Percentiles rank a stretch among this genome's conserved stretches.
These are phyloP conservation scores for Eumeta japonica DNA, from an alignment of 1,140 invertebrate species.

Conservation along the genomic window DNA sequence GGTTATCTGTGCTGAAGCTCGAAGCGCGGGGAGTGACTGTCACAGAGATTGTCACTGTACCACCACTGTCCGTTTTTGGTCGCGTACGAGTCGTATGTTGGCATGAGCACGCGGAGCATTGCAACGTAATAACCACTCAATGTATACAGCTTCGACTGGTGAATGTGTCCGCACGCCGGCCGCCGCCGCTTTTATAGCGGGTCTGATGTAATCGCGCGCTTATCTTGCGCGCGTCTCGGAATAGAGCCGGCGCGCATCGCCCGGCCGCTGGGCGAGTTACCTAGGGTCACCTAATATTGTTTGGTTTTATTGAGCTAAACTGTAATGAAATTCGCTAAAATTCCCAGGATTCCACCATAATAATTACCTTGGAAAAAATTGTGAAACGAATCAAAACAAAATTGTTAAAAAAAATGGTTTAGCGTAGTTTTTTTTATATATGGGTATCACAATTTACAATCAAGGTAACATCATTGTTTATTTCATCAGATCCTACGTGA, in stretches of 20 bases:
- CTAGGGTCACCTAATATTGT: too few relatives aligned
- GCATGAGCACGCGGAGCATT: constrained; percentile 52
- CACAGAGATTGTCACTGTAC: constrained; percentile 51
- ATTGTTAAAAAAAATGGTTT: too few relatives aligned
- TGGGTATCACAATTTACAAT: too few relatives aligned
- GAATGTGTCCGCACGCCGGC: constrained; percentile 28
- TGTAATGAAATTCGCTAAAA: too few relatives aligned
- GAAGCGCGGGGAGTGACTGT: constrained; percentile 46
- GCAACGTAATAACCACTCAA: constrained; percentile 44
- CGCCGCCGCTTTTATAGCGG: constrained; percentile 28
- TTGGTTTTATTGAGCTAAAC: too few relatives aligned
- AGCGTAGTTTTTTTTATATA: too few relatives aligned
- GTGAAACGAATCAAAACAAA: too few relatives aligned
- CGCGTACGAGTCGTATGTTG: too few relatives aligned
- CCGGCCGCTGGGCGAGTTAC: constrained; percentile 5
- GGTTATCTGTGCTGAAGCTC: constrained; percentile 50
- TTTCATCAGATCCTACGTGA: too few relatives aligned
- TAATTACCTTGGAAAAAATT: too few relatives aligned
- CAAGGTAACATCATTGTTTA: too few relatives aligned
- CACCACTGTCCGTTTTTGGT: constrained; percentile 46
- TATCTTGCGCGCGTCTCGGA: constrained; percentile 40
- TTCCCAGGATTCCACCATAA: too few relatives aligned
- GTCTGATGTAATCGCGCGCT: constrained; percentile 34
- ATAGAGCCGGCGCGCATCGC: constrained; percentile 14
- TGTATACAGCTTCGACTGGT: constrained; percentile 37